Base-by-base conservation (phyloP, 2,888 invertebrate genomes). In the Clistopyga incitator region DNA sequence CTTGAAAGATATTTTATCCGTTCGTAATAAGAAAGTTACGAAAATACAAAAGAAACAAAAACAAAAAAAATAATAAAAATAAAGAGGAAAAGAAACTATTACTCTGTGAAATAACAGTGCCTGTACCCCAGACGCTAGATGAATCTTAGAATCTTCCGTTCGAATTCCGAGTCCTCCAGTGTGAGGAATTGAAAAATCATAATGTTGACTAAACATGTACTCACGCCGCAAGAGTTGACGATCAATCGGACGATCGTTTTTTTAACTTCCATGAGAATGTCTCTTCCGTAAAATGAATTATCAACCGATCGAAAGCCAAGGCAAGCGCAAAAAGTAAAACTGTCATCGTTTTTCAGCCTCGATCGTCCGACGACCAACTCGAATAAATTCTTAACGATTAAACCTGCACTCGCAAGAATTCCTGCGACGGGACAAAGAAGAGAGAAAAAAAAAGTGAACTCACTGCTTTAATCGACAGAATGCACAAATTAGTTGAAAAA, bases 81-180 rank as follows among this genome's bases (percentile, higher is more conserved):
- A 81, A 71, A 84, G 87, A 86, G 87, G 80, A 87, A 65, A 86
- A 85, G 20, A 85, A 84, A 85, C 86, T 87, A 88, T 89, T 87
- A 89, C 88, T 90, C 87, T 90, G 90, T 89, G 89, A 91, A 90
- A 89, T 89, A 91, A 91, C 91, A 91, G 92, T 92, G 92, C 92
- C 92, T 92, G 92, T 88, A 90, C 88, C 89, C 88, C 89, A 90
- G 89, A 91, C 87, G 89, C 89, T 91, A 91, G 90, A 86, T 84
- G 80, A 91, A 82, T 78, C 65, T 77, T 86, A 86, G 83, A 85
- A 81, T 83, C 79, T 84, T 80, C 79, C 70, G 78, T 84, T 86
- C 64, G 54, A 74, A 61, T 79, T 77, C n/a, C 34, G 72, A 68
- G 65, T 78, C 67, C 79, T 71, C 67, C 52, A 47, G 23, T 70